These are phyloP conservation scores for Agonum fuliginosum DNA, from an alignment of 2,888 invertebrate genomes.

Conservation along the genomic window DNA sequence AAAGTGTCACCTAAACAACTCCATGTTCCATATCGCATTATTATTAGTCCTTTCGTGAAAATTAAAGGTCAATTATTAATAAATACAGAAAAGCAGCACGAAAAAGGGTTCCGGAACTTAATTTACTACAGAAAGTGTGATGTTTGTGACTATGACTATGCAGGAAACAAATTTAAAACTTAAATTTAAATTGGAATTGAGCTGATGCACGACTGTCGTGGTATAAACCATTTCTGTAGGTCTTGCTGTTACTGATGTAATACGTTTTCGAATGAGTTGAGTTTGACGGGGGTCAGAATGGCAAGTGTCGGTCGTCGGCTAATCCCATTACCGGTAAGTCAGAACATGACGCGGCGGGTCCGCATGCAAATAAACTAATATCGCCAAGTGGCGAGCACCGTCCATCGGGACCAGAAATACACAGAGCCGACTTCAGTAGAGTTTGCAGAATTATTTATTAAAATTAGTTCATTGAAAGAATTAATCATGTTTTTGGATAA, in stretches of 20 bases:
- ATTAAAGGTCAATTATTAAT: no score
- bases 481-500: no score
- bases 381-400: slow-evolving; percentile 11
- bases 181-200: slow-evolving; percentile 20
- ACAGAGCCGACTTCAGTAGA: no score
- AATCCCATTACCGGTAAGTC: slow-evolving; percentile 50
- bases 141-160: no score
- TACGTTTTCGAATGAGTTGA: slow-evolving; percentile 11
- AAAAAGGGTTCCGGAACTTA: not conserved
- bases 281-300: slow-evolving; percentile 20
- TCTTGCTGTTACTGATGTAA: slow-evolving; percentile 16
- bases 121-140: no score
- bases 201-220: not conserved
- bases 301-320: slow-evolving; percentile 22
- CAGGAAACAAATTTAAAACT: not conserved
- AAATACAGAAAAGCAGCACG: no score
- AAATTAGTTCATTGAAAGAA: no score
- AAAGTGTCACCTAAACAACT: no score
- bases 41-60: no score
- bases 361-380: slow-evolving; percentile 51
- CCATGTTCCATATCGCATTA: no score
- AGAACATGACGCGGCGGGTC: slow-evolving; percentile 43
- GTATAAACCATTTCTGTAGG: not conserved
- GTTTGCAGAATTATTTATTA: no score
- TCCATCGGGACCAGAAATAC: no score